Conservation (phyloP, 1,140 invertebrate genomes). For the Calycopis cecrops region DNA sequence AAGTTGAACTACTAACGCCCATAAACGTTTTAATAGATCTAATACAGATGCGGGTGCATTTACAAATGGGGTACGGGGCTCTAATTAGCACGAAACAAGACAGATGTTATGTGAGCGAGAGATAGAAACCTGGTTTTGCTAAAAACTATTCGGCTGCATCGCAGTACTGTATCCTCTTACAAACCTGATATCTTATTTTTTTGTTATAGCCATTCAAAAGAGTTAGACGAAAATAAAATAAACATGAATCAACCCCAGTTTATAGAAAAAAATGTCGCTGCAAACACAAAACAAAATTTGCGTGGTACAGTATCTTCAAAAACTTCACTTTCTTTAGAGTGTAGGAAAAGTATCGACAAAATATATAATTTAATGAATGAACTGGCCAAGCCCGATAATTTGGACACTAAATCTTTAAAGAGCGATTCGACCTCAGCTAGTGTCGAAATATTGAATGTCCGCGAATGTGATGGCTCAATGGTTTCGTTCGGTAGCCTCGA, state of each 20-base stretch:
- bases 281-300: constrained; percentile 31
- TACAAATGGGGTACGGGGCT: no score
- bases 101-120: no score
- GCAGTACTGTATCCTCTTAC: no score
- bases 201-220: no score
- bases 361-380: constrained; percentile 57
- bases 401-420: constrained; percentile 21
- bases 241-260: constrained; percentile 5
- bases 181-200: no score
- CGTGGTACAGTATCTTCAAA: constrained; percentile 23
- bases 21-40: no score
- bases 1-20: no score
- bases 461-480: neutral
- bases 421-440: constrained; percentile 12
- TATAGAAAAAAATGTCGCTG: constrained; percentile 27
- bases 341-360: constrained; percentile 57
- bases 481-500: constrained; percentile 45
- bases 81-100: no score
- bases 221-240: constrained; percentile 1
- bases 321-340: constrained; percentile 32
- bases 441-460: constrained; percentile 14
- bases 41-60: no score
- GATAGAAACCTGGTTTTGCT: no score
- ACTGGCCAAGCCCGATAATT: constrained; percentile 26
- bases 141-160: no score